Base-by-base conservation (phyloP, 2,113 vertebrate species). In the Columbina picui region DNA sequence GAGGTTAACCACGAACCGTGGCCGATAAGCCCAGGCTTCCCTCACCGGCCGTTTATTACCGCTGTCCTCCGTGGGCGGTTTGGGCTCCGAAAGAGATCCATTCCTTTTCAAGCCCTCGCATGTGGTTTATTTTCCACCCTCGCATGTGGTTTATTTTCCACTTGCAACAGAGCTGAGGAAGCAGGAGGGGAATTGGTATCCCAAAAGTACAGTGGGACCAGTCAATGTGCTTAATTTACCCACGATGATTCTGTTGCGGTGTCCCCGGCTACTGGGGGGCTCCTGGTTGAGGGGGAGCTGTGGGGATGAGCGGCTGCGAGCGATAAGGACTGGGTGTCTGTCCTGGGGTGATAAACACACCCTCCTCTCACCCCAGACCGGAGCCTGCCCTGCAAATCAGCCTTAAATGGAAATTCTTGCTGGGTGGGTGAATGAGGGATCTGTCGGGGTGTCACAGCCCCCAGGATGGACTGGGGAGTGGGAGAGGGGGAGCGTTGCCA, bases 211-310 rank as follows among this genome's bases (percentile, higher is more conserved):
- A 0, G 25, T 6, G 43, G 13, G 19, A 60, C 19, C 18, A 7
- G 56, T 32, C 10, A 0, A 1, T 0, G 9, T 12, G 10, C 19
- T 74, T 39, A 1, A 2, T 59, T 83, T 45, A 1, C 14, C 15
- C 15, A 4, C 5, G 1, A 0, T 2, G 34, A 18, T 5, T 9
- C 59, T 49, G 25, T 7, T 5, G 60, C 1, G 9, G 25, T 2
- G 75, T 70, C 22, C 30, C 12, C 2, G 0, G 49, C 20, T 55
- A 13, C 25, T 0, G 39, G 27, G 36, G 53, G 14, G 6, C 27
- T 38, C 70, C 12, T 2, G 52, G 57, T 10, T 30, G 8, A 3
- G 64, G 18, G 61, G n/a, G 70, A 57, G 56, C 70, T 2, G 3
- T 0, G 6, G 63, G 76, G 45, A 10, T 4, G 18, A 57, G 17